These are phyloP conservation scores for Acipenser transmontanus DNA, from an alignment of 2,797 vertebrate genomes.

Conservation along the genomic window DNA sequence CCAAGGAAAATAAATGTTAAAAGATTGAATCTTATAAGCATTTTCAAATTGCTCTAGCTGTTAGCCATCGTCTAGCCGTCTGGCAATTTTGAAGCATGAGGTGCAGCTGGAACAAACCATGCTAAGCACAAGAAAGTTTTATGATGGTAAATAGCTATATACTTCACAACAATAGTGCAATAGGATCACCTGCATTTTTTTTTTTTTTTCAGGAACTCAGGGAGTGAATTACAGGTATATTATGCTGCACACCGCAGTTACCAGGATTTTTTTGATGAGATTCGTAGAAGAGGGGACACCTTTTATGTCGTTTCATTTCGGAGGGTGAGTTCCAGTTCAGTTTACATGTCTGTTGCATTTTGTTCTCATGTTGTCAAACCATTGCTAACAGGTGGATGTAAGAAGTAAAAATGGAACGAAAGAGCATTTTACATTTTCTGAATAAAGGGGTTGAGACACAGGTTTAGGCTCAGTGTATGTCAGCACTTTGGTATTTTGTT, in stretches of 20 bases:
- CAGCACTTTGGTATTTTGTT: slow-evolving; percentile 44
- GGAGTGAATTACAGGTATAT: slow-evolving; percentile 87
- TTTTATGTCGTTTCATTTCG: slow-evolving; percentile 96
- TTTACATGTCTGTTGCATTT: neutral
- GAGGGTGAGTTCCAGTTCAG: slow-evolving; percentile 66
- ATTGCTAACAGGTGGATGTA: no score
- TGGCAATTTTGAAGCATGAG: no score
- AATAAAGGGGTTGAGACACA: no score
- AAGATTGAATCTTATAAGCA: no score
- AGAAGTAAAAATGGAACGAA: neutral
- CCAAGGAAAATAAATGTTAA: no score
- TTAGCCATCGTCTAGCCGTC: no score
- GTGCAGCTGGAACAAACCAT: no score
- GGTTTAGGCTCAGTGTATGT: slow-evolving; percentile 31
- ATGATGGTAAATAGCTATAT: no score
- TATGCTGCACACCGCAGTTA: slow-evolving; percentile 81
- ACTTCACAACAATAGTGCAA: no score
- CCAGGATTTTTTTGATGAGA: slow-evolving; percentile 84
- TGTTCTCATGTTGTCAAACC: no score
- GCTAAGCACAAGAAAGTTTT: no score
- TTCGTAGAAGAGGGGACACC: slow-evolving; percentile 81
- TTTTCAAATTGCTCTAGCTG: no score
- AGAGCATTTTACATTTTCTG: neutral
- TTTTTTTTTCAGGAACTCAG: slow-evolving; percentile 53
- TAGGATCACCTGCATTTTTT: neutral